Conservation (phyloP, 2,888 invertebrate species). For the Limnephilus auricula region DNA sequence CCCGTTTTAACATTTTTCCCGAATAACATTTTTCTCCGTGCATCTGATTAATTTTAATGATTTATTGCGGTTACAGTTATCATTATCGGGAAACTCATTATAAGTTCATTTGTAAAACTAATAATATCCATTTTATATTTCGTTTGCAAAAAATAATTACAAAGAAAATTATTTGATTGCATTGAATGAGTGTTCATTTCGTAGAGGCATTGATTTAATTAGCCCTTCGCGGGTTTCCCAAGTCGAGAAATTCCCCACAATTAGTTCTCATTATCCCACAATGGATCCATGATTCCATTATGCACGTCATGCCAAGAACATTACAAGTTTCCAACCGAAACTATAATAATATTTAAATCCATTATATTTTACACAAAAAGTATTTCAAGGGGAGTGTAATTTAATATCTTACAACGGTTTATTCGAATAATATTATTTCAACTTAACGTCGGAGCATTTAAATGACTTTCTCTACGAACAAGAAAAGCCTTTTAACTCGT, state of each 20-base stretch:
- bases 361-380: conserved; percentile 40
- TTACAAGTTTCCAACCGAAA: conserved; percentile 19
- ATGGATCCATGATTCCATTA: neutral
- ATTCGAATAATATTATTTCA: conserved; percentile 50
- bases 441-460: conserved; percentile 42
- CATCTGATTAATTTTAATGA: no score
- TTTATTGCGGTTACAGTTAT: no score
- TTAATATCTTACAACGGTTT: conserved; percentile 44
- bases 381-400: conserved; percentile 35
- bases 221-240: neutral
- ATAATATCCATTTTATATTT: no score
- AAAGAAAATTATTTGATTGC: neutral
- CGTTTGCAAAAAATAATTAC: neutral
- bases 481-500: conserved; percentile 33
- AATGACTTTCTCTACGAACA: conserved; percentile 37
- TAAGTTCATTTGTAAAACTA: no score
- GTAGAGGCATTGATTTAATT: neutral
- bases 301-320: neutral
- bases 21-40: no score
- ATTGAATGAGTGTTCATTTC: neutral
- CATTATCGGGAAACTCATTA: no score
- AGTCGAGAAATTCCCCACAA: neutral
- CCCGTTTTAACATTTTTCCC: no score
- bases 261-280: neutral
- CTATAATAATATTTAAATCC: conserved; percentile 17